phyloP scores from a whole-genome alignment of 35 echinoderm and acorn worm species.

The Stichopus chloronotus region DNA sequence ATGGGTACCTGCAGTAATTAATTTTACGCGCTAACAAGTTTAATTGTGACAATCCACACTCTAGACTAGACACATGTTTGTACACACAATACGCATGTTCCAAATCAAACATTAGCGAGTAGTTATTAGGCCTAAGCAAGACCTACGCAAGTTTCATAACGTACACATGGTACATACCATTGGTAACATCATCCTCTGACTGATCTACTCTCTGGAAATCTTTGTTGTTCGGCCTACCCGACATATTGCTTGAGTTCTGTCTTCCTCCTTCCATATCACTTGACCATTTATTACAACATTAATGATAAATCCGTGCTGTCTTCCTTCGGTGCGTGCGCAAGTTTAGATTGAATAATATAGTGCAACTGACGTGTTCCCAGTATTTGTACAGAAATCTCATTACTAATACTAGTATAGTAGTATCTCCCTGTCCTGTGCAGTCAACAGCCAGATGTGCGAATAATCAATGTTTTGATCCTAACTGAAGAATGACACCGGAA shows the following conservation, averaged over 20 bases:
- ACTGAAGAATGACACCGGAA: neutral
- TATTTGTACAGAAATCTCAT: slow-evolving; percentile 2
- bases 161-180: neutral
- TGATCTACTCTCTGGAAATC: slow-evolving; percentile 62
- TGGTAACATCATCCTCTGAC: slow-evolving; percentile 12
- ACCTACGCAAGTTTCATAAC: neutral
- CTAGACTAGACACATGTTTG: too few species aligned
- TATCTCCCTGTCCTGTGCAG: too few species aligned
- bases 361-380: slow-evolving; percentile 17
- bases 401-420: neutral
- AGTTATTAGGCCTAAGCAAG: too few species aligned
- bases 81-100: too few species aligned
- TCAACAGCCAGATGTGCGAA: neutral
- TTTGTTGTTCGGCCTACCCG: slow-evolving; percentile 61
- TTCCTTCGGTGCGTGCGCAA: neutral
- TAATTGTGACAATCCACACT: too few species aligned
- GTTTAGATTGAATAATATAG: neutral
- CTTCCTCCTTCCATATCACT: slow-evolving; percentile 43
- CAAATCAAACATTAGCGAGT: too few species aligned
- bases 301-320: neutral
- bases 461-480: slow-evolving; percentile 1
- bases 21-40: too few species aligned
- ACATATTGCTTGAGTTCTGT: slow-evolving; percentile 57
- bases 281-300: neutral
- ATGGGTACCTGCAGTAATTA: too few species aligned